These are phyloP conservation scores for Tenthredo scrophulariae DNA, from an alignment of 2,888 invertebrate genomes.

Conservation along the genomic window DNA sequence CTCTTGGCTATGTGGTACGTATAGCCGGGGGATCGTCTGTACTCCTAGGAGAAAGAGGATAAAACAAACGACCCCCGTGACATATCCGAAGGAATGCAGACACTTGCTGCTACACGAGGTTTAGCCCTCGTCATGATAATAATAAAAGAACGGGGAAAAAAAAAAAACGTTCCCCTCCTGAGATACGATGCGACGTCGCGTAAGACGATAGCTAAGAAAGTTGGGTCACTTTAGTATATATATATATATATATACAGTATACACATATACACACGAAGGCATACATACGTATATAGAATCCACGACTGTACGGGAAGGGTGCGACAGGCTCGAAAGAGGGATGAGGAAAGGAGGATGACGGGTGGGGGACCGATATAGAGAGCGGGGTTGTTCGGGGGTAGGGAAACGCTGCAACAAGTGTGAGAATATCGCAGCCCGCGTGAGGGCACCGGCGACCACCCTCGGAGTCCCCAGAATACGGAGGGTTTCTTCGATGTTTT, in stretches of 20 bases:
- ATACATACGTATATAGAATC: background rate
- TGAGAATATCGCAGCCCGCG: conserved; percentile 48
- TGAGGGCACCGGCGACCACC: conserved; percentile 20
- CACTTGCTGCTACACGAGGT: conserved; percentile 41
- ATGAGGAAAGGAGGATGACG: background rate
- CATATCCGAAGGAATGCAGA: conserved; percentile 34
- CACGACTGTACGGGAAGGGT: background rate
- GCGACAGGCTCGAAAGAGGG: background rate
- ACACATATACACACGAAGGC: background rate
- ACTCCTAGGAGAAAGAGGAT: background rate
- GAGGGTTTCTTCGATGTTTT: conserved; percentile 30
- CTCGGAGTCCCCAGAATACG: conserved; percentile 38
- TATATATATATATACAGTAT: too few species aligned
- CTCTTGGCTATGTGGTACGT: background rate
- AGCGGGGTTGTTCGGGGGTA: background rate
- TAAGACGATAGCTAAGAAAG: conserved; percentile 41
- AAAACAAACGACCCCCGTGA: conserved; percentile 25
- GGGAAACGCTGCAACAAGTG: conserved; percentile 53
- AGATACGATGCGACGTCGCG: conserved; percentile 1
- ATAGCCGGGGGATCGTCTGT: background rate
- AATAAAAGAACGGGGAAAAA: background rate
- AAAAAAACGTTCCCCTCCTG: conserved; percentile 4
- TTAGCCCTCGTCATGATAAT: conserved; percentile 31
- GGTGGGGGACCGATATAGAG: background rate
- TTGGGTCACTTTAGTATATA: conserved; percentile 33